Base-by-base conservation (phyloP, 2,797 vertebrate species). In the Ptychobarbus kaznakovi region DNA sequence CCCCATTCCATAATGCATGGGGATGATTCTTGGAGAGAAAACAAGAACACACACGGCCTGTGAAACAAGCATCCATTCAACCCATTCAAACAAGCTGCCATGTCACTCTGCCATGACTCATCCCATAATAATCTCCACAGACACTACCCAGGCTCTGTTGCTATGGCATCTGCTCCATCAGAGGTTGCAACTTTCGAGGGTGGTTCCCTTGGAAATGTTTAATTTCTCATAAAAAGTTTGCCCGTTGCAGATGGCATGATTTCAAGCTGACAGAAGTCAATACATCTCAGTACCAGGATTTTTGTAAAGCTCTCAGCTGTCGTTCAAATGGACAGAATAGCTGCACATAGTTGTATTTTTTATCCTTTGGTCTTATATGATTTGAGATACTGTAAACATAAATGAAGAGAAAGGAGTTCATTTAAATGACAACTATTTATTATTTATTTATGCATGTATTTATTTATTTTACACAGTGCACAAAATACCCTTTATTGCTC, bases 121-220 rank as follows among this genome's bases (percentile, higher is more conserved):
- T 89, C 93, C 92, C 92, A 92, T 93, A 93, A 94, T 93, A 93
- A 93, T 94, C 92, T 89, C 87, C 92, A 91, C 86, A 91, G 91
- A 90, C 91, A 90, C 92, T 92, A 91, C 92, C 93, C 91, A 91
- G 90, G 90, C 90, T 83, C 90, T 28, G 93, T 95, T 94, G 90
- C 93, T 92, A 94, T 93, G 92, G 93, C 90, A 93, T 90, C 93
- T 73, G 58, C 89, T 90, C 91, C 93, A 93, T 94, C 92, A 93
- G 92, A 92, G 91, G 92, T 90, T 84, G 44, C 86, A 77, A 86
- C 91, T 79, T 85, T 89, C 81, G 79, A 61, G 81, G 73, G 77
- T 82, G 86, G 78, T 58, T 76, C 75, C 80, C 83, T 83, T 72
- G 86, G 80, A 32, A 32, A 82, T 72, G 66, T 87, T 78, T 76